Evolutionary conservation across 30 jellyfish, hydroid and myxozoan species (phyloP), one percentile per base, ranked within the genome.

Genomic region (Mastigias papua): DNA sequence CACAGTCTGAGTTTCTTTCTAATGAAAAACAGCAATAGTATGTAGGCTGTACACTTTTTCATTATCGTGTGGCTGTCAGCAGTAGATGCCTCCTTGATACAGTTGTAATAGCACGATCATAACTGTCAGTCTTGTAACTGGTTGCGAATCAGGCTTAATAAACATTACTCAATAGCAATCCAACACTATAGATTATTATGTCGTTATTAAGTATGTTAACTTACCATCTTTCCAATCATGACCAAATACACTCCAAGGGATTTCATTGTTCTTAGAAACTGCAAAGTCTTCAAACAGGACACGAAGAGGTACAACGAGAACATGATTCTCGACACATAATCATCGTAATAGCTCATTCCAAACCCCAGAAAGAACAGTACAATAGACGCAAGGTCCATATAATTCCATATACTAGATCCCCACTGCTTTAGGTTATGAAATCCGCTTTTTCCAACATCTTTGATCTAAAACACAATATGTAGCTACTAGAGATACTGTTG

Each of bases 161-260:
- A 42, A 15, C 54, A 4, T 42, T 4, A 42, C 54, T 42, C 13
- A 42, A 15, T 8, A 42, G 54, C 54, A 4, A 15, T 42, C 54
- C 54, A n/a, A 4, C 54, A 42, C 54, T 42, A 8, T 4, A 42
- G 13, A 8, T 15, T 42, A 42, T 42, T 8, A 4, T 15, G 54
- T n/a, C n/a, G 0, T 42, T 42, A 42, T 15, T 42, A 8, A 4
- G 13, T 15, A 4, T 42, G 54, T 15, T 4, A 42, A 42, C 93
- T 33, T 73, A 89, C 97, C 97, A 89, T 89, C 37, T 81, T 75
- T 21, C 68, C 29, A 22, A 89, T 89, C 92, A 89, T 78, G 23
- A 89, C 92, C 84, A 80, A 34, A 66, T 89, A 89, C 17, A 86
- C 92, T 2, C 97, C 97, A 26, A 89, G 48, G 26, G 28, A 19